Percentiles rank a stretch among this genome's conserved stretches.
These are phyloP conservation scores for Drosophila auraria DNA, from an alignment of 1,140 invertebrate species.

Conservation along the genomic window DNA sequence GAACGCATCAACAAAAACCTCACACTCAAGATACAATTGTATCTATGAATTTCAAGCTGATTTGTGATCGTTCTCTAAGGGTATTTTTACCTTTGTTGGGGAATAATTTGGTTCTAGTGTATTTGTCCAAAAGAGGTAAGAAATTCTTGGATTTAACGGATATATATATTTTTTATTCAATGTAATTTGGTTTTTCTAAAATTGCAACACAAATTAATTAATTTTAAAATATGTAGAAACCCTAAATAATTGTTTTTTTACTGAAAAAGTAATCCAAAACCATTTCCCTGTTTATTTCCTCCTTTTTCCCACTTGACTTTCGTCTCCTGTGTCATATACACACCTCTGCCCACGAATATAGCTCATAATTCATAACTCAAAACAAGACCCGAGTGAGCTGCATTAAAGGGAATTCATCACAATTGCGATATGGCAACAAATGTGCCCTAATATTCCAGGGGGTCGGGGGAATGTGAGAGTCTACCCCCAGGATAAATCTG, in stretches of 20 bases:
- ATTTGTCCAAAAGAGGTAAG: background rate
- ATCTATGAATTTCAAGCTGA: conserved; percentile 17
- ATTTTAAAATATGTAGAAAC: background rate
- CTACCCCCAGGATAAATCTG: conserved; percentile 36
- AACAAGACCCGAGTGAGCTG: background rate
- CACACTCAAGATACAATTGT: conserved; percentile 32
- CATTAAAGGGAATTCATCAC: conserved; percentile 58
- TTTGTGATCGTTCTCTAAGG: background rate
- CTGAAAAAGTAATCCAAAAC: background rate
- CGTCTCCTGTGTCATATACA: conserved; percentile 43
- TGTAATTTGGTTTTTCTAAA: background rate
- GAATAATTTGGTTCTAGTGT: background rate
- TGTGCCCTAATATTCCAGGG: conserved; percentile 55
- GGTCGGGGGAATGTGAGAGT: conserved; percentile 9
- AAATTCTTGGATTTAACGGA: background rate
- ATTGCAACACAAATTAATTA: background rate
- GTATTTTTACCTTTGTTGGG: background rate
- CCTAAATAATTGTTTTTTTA: too few species aligned
- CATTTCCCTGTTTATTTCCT: background rate
- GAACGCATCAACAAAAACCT: conserved; percentile 18
- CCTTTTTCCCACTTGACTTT: conserved; percentile 64
- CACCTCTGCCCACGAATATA: conserved; percentile 43
- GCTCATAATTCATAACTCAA: conserved; percentile 68
- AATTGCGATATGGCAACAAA: conserved; percentile 68
- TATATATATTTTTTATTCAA: background rate